Evolutionary conservation across 1,140 invertebrate genomes (phyloP), one percentile per base, ranked within the genome.

Genomic region (honey bee (Apis mellifera)): DNA sequence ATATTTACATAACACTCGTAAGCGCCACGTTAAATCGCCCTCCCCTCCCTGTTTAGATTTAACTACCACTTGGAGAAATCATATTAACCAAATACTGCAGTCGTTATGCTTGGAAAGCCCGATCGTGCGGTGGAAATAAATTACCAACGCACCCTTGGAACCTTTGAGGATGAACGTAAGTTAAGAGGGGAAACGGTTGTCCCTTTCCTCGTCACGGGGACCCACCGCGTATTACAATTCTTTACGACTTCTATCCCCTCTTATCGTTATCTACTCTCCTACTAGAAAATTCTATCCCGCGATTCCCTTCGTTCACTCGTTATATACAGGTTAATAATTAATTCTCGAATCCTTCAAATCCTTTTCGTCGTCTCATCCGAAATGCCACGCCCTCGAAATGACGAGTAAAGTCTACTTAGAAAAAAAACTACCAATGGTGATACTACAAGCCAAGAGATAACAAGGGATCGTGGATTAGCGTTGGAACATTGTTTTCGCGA

Each of bases 401-500:
- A 26, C 1, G 26, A 26, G 26, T n/a, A 32, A 32, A 32, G 32
- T 32, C 32, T 32, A 32, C 32, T 32, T 3, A 32, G 32, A 32
- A 32, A 32, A 32, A 3, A 32, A 32, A 32, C 32, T 3, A 32
- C 2, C 32, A 32, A 0, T 3, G 32, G 2, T 3, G n/a, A n/a
- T n/a, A n/a, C n/a, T n/a, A 32, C 32, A 42, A 42, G 32, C n/a
- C n/a, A 5, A 7, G 32, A 42, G 32, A 42, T 42, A 42, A 42
- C 32, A 42, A 42, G 32, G 32, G 32, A 0, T 32, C 32, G 32
- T 32, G 32, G 32, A 32, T 32, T 32, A 32, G 32, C 32, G 75
- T n/a, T 85, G 82, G 82, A 78, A 84, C 83, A 91, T 91, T 91
- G 91, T 92, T 91, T 92, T 90, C 87, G 84, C 85, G 86, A 92